Base-by-base conservation (phyloP, 2,888 invertebrate species). In the Celastrina argiolus region DNA sequence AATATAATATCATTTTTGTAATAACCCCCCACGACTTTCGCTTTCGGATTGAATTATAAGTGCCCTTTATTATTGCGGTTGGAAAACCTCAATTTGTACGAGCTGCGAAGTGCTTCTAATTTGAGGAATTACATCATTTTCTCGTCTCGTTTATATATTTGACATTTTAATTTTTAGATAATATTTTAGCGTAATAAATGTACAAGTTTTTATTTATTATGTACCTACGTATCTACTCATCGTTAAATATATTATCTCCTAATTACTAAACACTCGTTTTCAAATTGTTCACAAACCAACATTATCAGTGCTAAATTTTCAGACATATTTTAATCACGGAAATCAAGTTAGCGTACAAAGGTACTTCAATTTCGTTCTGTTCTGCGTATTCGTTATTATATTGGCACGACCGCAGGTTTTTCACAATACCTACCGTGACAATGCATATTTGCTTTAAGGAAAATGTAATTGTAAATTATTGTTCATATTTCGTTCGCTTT, bases 1-100 rank as follows among this genome's bases (percentile, higher is more conserved):
- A 67, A 71, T 70, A 71, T 67, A 68, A 68, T 68, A 51, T 51
- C 45, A 59, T 42, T 61, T 65, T 66, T 67, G 66, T 42, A 51
- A 58, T 61, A 63, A 68, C 31, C 58, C 58, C 31, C 8, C 58
- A 18, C 7, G 16, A 59, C 58, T 59, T 59, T 18, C 59, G 34
- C 59, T 59, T 59, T 59, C 51, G 12, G 51, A 34, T 59, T 34
- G 34, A 34, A 34, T 22, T 51, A 10, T 51, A 14, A 51, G 22
- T 34, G 18, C 34, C 34, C 34, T 59, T 59, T 59, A 34, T 18
- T 16, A 18, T 4, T 31, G 58, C 58, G 10, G 59, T 34, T 16
- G n/a, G 18, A 51, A 51, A 18, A 36, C 36, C 36, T 18, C 10
- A 45, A 45, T 45, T 45, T 18, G 10, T 18, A 12, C 12, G 51